These are phyloP conservation scores for Petrolisthes manimaculis DNA, from an alignment of 2,888 invertebrate species.

Conservation along the genomic window DNA sequence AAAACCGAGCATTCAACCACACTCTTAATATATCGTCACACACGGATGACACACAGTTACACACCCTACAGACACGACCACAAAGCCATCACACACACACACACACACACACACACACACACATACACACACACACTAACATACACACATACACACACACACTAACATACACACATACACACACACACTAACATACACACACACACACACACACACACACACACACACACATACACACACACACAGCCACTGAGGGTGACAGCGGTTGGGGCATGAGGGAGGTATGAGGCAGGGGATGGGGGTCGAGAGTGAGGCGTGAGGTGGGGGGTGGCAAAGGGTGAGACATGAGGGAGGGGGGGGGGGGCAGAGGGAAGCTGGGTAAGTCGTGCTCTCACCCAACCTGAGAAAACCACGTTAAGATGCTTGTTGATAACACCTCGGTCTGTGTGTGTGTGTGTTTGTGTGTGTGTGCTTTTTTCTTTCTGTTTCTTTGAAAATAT, in stretches of 20 bases:
- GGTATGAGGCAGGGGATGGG: no score
- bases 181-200: neutral
- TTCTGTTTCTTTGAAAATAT: no score
- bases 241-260: neutral
- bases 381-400: constrained; percentile 5
- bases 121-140: constrained; percentile 8
- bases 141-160: neutral
- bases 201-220: neutral
- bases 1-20: no score
- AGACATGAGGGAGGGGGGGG: no score
- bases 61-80: neutral
- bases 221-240: neutral
- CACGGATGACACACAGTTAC: neutral
- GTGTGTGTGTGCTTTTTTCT: neutral
- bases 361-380: neutral
- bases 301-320: no score
- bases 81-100: neutral
- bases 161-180: neutral
- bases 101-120: neutral
- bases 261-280: no score
- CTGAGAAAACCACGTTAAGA: constrained; percentile 18
- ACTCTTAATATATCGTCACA: no score
- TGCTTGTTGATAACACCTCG: constrained; percentile 12
- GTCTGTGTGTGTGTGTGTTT: neutral
- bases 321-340: no score